Conservation (phyloP, 23 tunicate genomes). For the Oikopleura dioica region DNA sequence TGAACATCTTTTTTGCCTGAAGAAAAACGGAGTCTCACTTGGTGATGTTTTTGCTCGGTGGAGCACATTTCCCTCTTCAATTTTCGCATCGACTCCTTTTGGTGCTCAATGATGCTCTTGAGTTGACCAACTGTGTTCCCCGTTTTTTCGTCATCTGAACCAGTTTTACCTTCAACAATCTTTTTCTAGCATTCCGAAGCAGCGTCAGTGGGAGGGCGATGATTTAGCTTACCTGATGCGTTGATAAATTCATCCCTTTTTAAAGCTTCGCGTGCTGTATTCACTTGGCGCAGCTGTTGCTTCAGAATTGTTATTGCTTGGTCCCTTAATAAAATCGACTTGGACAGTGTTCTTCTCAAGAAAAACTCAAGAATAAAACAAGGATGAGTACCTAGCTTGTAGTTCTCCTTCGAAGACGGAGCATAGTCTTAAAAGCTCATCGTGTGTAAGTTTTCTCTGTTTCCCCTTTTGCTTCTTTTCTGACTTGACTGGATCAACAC, state of each 20-base stretch:
- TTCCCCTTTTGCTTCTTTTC: neutral
- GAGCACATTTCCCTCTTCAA: slow-evolving; percentile 31
- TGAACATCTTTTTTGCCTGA: no score
- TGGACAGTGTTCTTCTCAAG: neutral
- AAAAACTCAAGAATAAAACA: neutral
- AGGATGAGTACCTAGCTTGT: slow-evolving; percentile 43
- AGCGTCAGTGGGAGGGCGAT: no score
- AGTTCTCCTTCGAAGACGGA: slow-evolving; percentile 78
- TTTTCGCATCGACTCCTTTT: slow-evolving; percentile 11
- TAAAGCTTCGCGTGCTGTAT: neutral
- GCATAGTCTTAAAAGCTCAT: slow-evolving; percentile 36
- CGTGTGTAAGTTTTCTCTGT: slow-evolving; percentile 31
- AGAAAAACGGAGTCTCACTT: no score
- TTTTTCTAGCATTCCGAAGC: no score
- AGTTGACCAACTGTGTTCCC: neutral
- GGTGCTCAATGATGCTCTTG: neutral
- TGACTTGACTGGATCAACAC: no score
- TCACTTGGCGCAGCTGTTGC: neutral
- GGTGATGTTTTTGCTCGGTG: slow-evolving; percentile 32
- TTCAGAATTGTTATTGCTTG: neutral
- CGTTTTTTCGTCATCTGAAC: neutral
- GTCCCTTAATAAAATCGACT: neutral
- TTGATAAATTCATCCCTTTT: neutral
- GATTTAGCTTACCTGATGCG: no score
- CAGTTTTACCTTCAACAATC: no score